These are phyloP conservation scores for Nemurella pictetii DNA, from an alignment of 2,888 invertebrate species.

Conservation along the genomic window DNA sequence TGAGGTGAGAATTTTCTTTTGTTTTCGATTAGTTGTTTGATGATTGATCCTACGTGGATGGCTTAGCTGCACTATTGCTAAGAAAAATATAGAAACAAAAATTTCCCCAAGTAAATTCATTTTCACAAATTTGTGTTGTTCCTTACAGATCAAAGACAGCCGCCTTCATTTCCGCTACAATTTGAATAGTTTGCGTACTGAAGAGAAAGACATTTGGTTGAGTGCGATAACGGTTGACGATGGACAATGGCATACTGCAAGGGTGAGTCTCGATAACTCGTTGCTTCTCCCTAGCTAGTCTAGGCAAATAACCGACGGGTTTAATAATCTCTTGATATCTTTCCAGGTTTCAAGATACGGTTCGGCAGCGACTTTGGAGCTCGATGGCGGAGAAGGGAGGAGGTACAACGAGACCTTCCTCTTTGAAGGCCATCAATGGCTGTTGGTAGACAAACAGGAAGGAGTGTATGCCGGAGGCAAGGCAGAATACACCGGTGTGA, in stretches of 20 bases:
- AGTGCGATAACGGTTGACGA: constrained; percentile 89
- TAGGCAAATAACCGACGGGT: background rate
- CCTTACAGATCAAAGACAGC: constrained; percentile 79
- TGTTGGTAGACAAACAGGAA: constrained; percentile 90
- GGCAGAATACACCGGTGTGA: constrained; percentile 91
- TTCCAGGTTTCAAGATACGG: constrained; percentile 79
- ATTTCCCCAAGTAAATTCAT: no score
- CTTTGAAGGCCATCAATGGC: constrained; percentile 89
- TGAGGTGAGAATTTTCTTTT: constrained; percentile 64
- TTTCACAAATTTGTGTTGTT: constrained; percentile 23
- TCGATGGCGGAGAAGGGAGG: constrained; percentile 94
- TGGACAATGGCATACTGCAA: constrained; percentile 95
- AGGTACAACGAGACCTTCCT: constrained; percentile 91
- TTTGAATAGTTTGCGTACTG: constrained; percentile 85
- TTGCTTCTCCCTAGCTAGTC: background rate
- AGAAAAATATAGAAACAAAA: no score
- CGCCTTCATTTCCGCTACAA: constrained; percentile 90
- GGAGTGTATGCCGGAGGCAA: constrained; percentile 95
- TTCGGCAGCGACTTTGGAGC: constrained; percentile 86
- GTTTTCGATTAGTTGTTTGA: background rate
- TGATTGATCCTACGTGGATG: background rate
- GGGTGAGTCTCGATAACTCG: constrained; percentile 49
- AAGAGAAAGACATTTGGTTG: constrained; percentile 88
- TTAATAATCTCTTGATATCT: background rate
- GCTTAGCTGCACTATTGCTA: background rate